Base-by-base conservation (phyloP, 2,888 invertebrate species). In the Drosophila siamana region DNA sequence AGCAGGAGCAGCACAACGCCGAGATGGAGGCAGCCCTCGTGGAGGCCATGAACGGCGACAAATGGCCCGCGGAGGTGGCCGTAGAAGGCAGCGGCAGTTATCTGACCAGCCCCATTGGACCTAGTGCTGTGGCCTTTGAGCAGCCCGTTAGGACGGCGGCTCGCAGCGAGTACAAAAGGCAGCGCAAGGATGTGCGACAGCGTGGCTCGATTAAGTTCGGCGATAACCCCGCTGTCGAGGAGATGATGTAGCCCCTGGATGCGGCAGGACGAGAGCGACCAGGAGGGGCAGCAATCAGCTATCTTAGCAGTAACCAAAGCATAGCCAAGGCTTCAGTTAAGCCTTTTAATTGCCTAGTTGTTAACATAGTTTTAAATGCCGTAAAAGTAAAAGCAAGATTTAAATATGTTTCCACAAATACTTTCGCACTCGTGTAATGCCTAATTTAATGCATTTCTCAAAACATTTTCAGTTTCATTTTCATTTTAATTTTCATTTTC, bases 161-260 rank as follows among this genome's bases (percentile, higher is more conserved):
- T 6, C 76, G 76, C 43, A 40, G 15, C 33, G 68, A 84, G 40
- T 69, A 72, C 63, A 80, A 88, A 44, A 51, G 74, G 15, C 85
- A 75, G 16, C 73, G 74, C 8, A 63, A 70, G n/a, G 81, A 77
- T 52, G 40, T 70, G 19, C 78, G 86, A n/a, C 82, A 89, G 30
- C 86, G 91, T 2, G 91, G 91, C 26, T 69, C 77, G 13, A 68
- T 91, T 3, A 90, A 88, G 71, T 91, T 88, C 55, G 86, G 81
- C 13, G 90, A 92, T 60, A 91, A 86, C 57, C 72, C 81, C 44
- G 72, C 70, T 55, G 66, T 64, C 24, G 89, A 88, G 22, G 85
- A 86, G 36, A 51, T 66, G 30, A 56, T 66, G 36, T 85, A 83
- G 69, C 57, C 19, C 33, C 36, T n/a, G n/a, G n/a, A n/a, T n/a